These are phyloP conservation scores for Dreissena rostriformis DNA, from an alignment of 1,140 invertebrate species.

Conservation along the genomic window DNA sequence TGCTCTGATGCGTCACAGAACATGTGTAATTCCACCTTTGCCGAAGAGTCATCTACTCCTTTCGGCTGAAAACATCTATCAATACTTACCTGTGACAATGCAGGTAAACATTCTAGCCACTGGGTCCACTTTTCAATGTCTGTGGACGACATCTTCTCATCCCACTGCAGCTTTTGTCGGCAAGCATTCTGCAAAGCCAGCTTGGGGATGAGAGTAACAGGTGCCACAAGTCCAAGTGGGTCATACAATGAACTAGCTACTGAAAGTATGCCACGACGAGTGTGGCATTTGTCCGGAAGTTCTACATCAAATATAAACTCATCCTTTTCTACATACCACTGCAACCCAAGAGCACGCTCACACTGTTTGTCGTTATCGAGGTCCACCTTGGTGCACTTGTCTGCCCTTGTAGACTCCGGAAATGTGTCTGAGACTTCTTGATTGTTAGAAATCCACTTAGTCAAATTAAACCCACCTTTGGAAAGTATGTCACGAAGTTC, in stretches of 20 bases:
- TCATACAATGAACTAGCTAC: conserved; percentile 62
- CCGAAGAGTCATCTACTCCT: conserved; percentile 1
- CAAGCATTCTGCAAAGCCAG: conserved; percentile 55
- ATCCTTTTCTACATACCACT: conserved; percentile 46
- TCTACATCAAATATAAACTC: conserved; percentile 29
- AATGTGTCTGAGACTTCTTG: too few species aligned
- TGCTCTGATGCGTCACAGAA: conserved; percentile 48
- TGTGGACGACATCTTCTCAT: conserved; percentile 45
- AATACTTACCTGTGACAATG: conserved; percentile 31
- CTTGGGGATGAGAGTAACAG: conserved; percentile 50
- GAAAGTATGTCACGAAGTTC: too few species aligned
- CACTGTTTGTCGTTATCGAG: conserved; percentile 5
- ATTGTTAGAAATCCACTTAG: conserved; percentile 49
- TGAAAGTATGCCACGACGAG: conserved; percentile 54
- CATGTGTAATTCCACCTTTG: conserved; percentile 48
- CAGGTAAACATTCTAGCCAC: conserved; percentile 22
- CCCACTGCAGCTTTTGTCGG: conserved; percentile 47
- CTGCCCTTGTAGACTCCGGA: too few species aligned
- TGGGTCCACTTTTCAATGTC: conserved; percentile 31
- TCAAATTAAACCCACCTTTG: too few species aligned
- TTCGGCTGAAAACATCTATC: conserved; percentile 42
- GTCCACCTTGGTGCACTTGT: too few species aligned
- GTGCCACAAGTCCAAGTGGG: conserved; percentile 65
- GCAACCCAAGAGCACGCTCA: conserved; percentile 52
- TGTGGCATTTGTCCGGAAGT: conserved; percentile 6